Conservation (phyloP, 64 coral and sea anemone genomes). For the Astreopora myriophthalma region DNA sequence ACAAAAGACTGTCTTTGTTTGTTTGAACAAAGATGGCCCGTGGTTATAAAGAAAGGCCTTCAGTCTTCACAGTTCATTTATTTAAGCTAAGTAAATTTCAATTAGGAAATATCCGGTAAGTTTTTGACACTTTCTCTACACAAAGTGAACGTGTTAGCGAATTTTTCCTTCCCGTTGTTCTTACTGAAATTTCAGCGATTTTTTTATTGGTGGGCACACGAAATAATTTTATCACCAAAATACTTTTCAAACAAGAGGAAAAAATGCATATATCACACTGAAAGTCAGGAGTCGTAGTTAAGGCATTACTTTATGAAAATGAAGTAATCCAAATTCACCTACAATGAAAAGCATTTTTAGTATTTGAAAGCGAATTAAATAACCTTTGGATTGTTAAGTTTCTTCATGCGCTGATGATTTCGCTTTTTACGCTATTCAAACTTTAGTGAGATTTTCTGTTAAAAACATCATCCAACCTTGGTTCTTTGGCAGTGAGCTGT, state of each 20-base stretch:
- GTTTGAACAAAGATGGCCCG: slow-evolving; percentile 78
- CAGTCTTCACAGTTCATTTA: slow-evolving; percentile 83
- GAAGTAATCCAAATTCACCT: background rate
- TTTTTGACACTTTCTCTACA: slow-evolving; percentile 40
- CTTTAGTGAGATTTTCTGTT: slow-evolving; percentile 40
- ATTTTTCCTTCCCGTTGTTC: background rate
- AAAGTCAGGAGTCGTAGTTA: background rate
- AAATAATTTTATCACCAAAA: background rate
- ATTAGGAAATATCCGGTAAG: slow-evolving; percentile 85
- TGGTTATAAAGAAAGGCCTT: slow-evolving; percentile 73
- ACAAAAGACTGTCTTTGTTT: slow-evolving; percentile 84
- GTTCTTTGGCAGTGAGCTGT: background rate
- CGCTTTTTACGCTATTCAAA: slow-evolving; percentile 14
- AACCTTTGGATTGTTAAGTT: background rate
- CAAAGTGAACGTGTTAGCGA: slow-evolving; percentile 38
- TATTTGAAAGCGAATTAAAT: background rate
- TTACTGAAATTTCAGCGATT: background rate
- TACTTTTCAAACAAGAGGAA: no score
- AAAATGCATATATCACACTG: background rate
- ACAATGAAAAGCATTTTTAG: background rate
- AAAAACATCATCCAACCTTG: slow-evolving; percentile 11
- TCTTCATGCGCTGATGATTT: slow-evolving; percentile 25
- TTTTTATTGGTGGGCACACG: background rate
- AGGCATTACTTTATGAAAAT: background rate
- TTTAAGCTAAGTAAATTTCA: slow-evolving; percentile 89